Base-by-base conservation (phyloP, 53 echinoderm and acorn worm genomes). In the Arbacia lixula region DNA sequence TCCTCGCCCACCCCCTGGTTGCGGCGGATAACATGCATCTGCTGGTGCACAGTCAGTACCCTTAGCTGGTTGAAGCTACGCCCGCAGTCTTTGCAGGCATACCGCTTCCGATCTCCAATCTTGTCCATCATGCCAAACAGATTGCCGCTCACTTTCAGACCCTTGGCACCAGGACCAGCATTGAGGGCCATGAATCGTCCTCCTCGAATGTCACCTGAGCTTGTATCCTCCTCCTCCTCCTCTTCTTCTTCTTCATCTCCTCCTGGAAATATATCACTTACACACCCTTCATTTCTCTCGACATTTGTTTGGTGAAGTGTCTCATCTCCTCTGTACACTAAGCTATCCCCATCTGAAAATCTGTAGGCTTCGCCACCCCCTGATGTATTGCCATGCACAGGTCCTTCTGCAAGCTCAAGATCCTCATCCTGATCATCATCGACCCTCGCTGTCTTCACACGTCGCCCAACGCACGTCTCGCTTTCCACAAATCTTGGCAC, bases 61-160 rank as follows among this genome's bases (percentile, higher is more conserved):
- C 84, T 56, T 3, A 76, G 22, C 32, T 84, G 84, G 31, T 84
- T 84, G 43, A 89, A 89, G 31, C 62, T 57, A 42, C 84, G 84
- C 38, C 76, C 66, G 38, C 89, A 89, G 1, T 84, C 55, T 12
- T 56, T 19, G 11, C 89, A 89, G 32, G 49, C 25, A 57, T 84
- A 68, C 52, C 43, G 64, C 55, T 89, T 84, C 22, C 89, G 84
- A 24, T 84, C 84, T 1, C 33, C 79, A 25, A 78, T 60, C 79
- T 60, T 78, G 17, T 60, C 39, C 79, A 78, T 78, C 79, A 78
- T 78, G 8, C 79, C 79, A 41, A 78, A 78, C 12, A 78, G 38
- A 19, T 60, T 57, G 5, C 60, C 60, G 0, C 60, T 40, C 26
- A 37, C 60, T 38, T 78, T 78, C 12, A 57, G 21, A n/a, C n/a